Base-by-base conservation (phyloP, 2,113 vertebrate species). In the Hucho hucho region DNA sequence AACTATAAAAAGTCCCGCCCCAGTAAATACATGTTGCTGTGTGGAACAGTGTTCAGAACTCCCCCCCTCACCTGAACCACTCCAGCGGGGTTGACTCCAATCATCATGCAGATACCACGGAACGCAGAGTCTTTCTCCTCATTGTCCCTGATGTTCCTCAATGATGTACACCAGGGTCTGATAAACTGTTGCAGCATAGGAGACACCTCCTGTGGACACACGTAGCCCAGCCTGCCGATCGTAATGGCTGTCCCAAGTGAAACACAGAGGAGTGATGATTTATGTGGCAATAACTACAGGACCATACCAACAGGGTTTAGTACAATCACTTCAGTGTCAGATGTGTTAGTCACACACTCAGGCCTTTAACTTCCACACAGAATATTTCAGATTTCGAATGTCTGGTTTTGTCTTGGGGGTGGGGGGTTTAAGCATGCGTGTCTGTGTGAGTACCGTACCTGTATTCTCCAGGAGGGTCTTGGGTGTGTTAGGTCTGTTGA, bases 51-150 rank as follows among this genome's bases (percentile, higher is more conserved):
- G 25, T 14, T 28, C 25, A 26, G 64, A 47, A 63, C 13, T 11
- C 16, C 16, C 18, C 6, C 49, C 1, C 79, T 79, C 73, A 97
- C 97, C 95, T 98, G 97, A 73, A 98, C 96, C 0, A 97, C 97
- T 2, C 96, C 97, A 13, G 94, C 96, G 0, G 96, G 96, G 81
- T 98, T 98, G 18, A 96, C 97, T 0, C 96, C 95, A 1, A 98
- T 98, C 97, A 98, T 98, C 84, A 97, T 95, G n/a, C 96, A 98
- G 90, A 98, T 98, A 70, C 97, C 97, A 0, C 96, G 90, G 90
- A 97, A 98, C 20, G 96, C 96, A 0, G 96, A 98, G 76, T 98
- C 97, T 83, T 98, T 98, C 87, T 98, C 97, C 78, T 98, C 97
- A 0, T 98, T 98, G 84, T 98, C 97, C 64, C 96, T 87, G 86